These are phyloP conservation scores for Carcinoscorpius rotundicauda DNA, from an alignment of 1,140 invertebrate species.

Conservation along the genomic window DNA sequence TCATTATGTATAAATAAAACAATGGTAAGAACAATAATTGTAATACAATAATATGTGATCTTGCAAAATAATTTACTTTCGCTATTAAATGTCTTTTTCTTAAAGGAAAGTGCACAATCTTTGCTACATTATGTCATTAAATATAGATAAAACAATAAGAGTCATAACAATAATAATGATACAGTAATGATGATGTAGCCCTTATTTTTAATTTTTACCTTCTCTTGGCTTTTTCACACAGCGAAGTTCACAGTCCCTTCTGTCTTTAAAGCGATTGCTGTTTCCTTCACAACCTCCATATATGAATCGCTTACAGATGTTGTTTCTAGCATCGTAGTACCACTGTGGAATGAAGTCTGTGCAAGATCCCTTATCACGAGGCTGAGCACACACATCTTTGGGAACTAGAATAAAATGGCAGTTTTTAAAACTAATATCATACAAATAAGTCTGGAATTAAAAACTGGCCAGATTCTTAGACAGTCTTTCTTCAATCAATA, in stretches of 20 bases:
- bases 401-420: slow-evolving; percentile 11
- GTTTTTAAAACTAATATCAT: background rate
- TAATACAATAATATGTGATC: too few relatives aligned
- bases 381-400: slow-evolving; percentile 45
- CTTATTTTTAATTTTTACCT: background rate
- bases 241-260: slow-evolving; percentile 44
- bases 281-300: slow-evolving; percentile 80
- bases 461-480: too few relatives aligned
- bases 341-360: slow-evolving; percentile 45
- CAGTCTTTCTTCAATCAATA: too few relatives aligned
- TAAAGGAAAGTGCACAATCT: too few relatives aligned
- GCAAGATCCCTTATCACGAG: slow-evolving; percentile 54
- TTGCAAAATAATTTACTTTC: too few relatives aligned
- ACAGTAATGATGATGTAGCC: background rate
- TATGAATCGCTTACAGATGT: slow-evolving; percentile 50
- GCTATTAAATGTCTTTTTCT: too few relatives aligned
- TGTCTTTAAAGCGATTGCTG: slow-evolving; percentile 61
- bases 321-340: slow-evolving; percentile 46
- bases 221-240: slow-evolving; percentile 11
- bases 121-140: too few relatives aligned
- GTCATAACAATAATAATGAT: background rate
- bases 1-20: too few relatives aligned
- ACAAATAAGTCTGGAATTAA: too few relatives aligned
- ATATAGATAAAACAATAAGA: background rate
- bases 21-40: too few relatives aligned